Base-by-base conservation (phyloP, 2,888 invertebrate species). In the Mimachlamys varia region DNA sequence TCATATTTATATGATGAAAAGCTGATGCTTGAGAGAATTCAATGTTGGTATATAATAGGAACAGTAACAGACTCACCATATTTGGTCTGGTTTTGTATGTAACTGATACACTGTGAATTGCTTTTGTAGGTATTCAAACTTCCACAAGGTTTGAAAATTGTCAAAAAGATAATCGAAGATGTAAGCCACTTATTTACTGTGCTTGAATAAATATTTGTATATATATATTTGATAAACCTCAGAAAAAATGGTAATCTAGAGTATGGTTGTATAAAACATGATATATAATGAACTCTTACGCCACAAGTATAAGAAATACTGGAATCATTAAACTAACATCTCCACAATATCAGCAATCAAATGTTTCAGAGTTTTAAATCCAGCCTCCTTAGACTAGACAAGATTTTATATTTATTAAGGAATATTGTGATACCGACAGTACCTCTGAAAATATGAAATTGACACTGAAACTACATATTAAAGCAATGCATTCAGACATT, bases 191-290 rank as follows among this genome's bases (percentile, higher is more conserved):
- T 33, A 33, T 15, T 76, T 3, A 27, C 13, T 7, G 76, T 33
- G 76, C 76, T 76, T 27, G 76, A 76, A 76, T 76, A 76, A 76
- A 76, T 76, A 33, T 76, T 76, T 33, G 76, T 76, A 27, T 44
- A 44, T 44, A 76, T 27, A 22, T 76, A 76, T 33, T 76, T 7
- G 13, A 76, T 76, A 76, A 19, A 58, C 58, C 19, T 53, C 19
- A 53, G 22, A n/a, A 62, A 33, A 33, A 33, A 76, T 53, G 53
- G 2, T 7, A 53, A 10, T 76, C 27, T 76, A 76, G 27, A 33
- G 76, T 10, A 76, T 12, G 33, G 7, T 10, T 76, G 7, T 33
- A 76, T 33, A 33, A 76, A 76, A 76, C 12, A 76, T 76, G 76
- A 76, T 12, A 22, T 12, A 22, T 33, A 27, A 76, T 33, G 12